Evolutionary conservation across 2,888 invertebrate species (phyloP), one percentile per base, ranked within the genome.

Genomic region (Campaea margaritaria): DNA sequence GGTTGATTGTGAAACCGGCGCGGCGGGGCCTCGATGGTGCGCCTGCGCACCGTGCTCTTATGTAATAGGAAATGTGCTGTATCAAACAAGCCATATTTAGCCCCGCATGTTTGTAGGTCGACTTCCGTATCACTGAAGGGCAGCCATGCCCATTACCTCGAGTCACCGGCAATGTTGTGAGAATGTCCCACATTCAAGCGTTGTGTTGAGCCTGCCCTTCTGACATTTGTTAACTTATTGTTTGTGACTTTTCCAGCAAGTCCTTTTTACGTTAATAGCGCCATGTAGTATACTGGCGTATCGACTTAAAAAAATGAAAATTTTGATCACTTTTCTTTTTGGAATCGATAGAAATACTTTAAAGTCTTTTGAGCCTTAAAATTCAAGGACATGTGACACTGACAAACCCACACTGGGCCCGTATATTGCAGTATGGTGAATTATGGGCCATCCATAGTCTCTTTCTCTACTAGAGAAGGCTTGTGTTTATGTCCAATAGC

Each of bases 1-100:
- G 77, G 70, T 58, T 78, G 79, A 85, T 91, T 91, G 90, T 86
- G 91, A 90, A 91, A 91, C 86, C 84, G 82, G 83, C 83, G 83
- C 76, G 79, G 83, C 82, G 78, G 75, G 79, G 80, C 77, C 80
- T 72, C 82, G 77, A 77, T 79, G 76, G 80, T 78, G 82, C 79
- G 78, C 77, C 71, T 60, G 68, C 69, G 79, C 63, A 49, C 61
- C 63, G 53, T 58, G 53, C 38, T 48, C 69, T 89, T 87, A 89
- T 85, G 82, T 87, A 88, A 88, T 81, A 81, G 79, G 79, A 85
- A 86, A 83, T 81, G 77, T 82, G 74, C 76, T 70, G 68, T 70
- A 73, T 67, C 67, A 65, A 63, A 73, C 72, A 72, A 58, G 67
- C 68, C 70, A 68, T 71, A 72, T 68, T 58, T 68, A 68, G 52